Base-by-base conservation (phyloP, 2,113 vertebrate species). In the Polypterus bichir region DNA sequence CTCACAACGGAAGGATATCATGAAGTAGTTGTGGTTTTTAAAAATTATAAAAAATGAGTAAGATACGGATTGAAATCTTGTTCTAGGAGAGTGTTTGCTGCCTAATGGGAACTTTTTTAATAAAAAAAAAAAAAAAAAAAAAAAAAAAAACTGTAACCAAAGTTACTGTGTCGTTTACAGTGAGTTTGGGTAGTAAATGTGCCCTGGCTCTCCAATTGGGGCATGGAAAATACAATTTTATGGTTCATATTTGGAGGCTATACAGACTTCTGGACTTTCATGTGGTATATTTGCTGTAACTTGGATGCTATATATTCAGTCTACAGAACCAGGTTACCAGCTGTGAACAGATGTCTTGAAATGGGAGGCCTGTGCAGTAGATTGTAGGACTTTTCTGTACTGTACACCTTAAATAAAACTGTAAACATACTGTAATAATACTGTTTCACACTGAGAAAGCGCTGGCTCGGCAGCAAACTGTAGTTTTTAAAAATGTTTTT, bases 151-250 rank as follows among this genome's bases (percentile, higher is more conserved):
- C 83, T 85, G 82, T 86, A 94, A 98, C 94, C 94, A 98, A 98
- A 97, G 93, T 97, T 97, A 89, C 94, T 97, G 85, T 87, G 88
- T 92, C 76, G 90, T 95, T 97, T 95, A 94, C 92, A 96, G 92
- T 93, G 90, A 97, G 88, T 94, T 94, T 93, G 90, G 91, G 91
- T 89, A 89, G 89, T 86, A 81, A 67, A 76, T 74, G 88, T 89
- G 87, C 90, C 88, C 83, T 77, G 82, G 85, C 83, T 84, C 85
- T 86, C 76, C 85, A 79, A 71, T 73, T 65, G 49, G 66, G 81
- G 80, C 75, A 73, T 68, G 78, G 68, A 64, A 52, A 80, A 76
- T 80, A 74, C 80, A 76, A 69, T 72, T 74, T 71, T 76, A 70
- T 79, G 77, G 78, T 76, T 73, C 73, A 70, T 65, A 65, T 73